phyloP scores from a whole-genome alignment of 2,888 invertebrate genomes.

The Campoplex capitator region DNA sequence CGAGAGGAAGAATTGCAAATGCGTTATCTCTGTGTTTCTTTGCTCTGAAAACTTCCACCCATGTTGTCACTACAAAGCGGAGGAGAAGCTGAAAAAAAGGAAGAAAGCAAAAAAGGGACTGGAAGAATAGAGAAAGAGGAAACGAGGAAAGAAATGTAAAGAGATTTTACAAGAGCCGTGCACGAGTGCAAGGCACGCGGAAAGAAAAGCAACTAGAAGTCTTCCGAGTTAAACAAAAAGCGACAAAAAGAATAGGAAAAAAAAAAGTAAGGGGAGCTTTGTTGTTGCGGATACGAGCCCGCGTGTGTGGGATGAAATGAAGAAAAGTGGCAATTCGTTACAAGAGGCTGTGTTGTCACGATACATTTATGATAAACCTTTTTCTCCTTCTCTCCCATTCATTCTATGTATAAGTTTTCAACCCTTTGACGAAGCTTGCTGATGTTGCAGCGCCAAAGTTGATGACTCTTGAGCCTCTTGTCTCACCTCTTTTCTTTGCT shows the following conservation, averaged over 20 bases:
- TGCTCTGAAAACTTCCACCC: conserved; percentile 46
- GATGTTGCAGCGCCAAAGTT: conserved; percentile 36
- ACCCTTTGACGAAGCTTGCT: conserved; percentile 61
- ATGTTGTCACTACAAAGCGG: conserved; percentile 70
- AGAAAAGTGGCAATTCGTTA: conserved; percentile 78
- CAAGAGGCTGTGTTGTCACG: conserved; percentile 73
- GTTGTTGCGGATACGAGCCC: conserved; percentile 76
- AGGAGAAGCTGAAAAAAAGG: conserved; percentile 31
- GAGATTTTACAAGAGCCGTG: conserved; percentile 28
- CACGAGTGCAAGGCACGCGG: conserved; percentile 13
- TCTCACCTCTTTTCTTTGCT: not conserved
- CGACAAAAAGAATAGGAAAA: not conserved
- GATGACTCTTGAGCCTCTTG: conserved; percentile 54
- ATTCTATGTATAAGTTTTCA: conserved; percentile 39
- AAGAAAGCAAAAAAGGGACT: conserved; percentile 51
- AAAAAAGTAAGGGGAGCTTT: conserved; percentile 68
- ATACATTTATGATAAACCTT: conserved; percentile 74
- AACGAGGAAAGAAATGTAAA: conserved; percentile 20
- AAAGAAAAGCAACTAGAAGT: conserved; percentile 1
- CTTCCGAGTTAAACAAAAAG: not conserved
- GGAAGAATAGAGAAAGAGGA: conserved; percentile 58
- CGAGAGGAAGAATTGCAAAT: conserved; percentile 45
- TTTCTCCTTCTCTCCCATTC: conserved; percentile 25
- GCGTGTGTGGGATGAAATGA: conserved; percentile 65
- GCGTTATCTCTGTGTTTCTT: conserved; percentile 32